A percentile compares a stretch with the other conserved stretches of the same genome.
phyloP scores from a whole-genome alignment of 2,888 invertebrate species.

The Malacosoma neustria region DNA sequence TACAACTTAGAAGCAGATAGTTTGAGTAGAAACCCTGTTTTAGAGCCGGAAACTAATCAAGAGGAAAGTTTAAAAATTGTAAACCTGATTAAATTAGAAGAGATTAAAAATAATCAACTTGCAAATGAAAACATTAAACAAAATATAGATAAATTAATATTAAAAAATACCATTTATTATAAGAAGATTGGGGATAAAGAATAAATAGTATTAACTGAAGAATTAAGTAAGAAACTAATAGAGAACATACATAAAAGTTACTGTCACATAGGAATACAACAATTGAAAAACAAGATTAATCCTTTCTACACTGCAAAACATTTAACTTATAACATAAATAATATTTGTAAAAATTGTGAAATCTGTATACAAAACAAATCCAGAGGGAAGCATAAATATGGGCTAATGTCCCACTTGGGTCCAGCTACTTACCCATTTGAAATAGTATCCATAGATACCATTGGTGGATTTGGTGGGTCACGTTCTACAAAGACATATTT shows the following conservation, averaged over 20 bases:
- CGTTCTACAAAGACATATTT: no score
- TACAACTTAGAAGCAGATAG: no score
- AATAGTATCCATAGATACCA: slow-evolving; percentile 15
- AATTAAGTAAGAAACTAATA: slow-evolving; percentile 15
- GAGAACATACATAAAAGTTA: slow-evolving; percentile 11
- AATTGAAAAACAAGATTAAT: slow-evolving; percentile 13
- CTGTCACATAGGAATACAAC: slow-evolving; percentile 16
- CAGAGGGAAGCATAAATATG: slow-evolving; percentile 14
- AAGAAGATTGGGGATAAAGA: slow-evolving; percentile 7
- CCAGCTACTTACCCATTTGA: slow-evolving; percentile 16
- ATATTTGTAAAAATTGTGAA: slow-evolving; percentile 11
- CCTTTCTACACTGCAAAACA: slow-evolving; percentile 14
- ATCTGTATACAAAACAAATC: slow-evolving; percentile 18
- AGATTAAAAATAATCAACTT: no score
- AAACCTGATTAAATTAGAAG: no score
- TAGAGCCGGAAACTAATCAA: no score
- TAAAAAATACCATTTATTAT: no score
- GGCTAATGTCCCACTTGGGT: slow-evolving; percentile 17
- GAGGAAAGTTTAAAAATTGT: no score
- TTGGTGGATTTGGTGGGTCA: no score
- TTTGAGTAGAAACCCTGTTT: no score
- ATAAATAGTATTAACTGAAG: slow-evolving; percentile 16
- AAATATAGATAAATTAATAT: no score
- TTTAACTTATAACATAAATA: slow-evolving; percentile 12
- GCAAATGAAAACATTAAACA: no score